Percentiles rank a stretch among this genome's conserved stretches.
These are phyloP conservation scores for Lypha dubia DNA, from an alignment of 2,888 invertebrate species.

Conservation along the genomic window DNA sequence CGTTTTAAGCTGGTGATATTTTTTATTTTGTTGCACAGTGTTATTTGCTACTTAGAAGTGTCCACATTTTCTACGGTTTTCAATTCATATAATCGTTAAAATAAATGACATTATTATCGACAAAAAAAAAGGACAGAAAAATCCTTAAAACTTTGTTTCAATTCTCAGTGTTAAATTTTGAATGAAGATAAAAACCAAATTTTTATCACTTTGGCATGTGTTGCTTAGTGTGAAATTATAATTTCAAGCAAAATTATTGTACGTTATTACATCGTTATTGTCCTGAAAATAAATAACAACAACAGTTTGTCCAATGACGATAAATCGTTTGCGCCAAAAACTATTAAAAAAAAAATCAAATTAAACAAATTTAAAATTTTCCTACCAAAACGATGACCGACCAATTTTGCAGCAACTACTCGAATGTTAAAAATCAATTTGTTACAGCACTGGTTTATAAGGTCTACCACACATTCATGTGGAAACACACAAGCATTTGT, in stretches of 20 bases:
- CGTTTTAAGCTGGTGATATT: too few relatives aligned
- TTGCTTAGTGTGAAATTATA: constrained; percentile 72
- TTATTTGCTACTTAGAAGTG: too few relatives aligned
- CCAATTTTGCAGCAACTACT: constrained; percentile 30
- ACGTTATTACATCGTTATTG: constrained; percentile 58
- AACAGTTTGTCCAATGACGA: constrained; percentile 24
- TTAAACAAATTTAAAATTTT: background rate
- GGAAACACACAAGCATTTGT: constrained; percentile 41
- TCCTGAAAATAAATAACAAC: background rate
- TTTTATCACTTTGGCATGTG: constrained; percentile 70
- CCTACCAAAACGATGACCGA: constrained; percentile 5
- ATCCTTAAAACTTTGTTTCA: constrained; percentile 19
- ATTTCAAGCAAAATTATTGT: constrained; percentile 72
- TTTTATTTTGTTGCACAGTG: too few relatives aligned
- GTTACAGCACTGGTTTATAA: constrained; percentile 72
- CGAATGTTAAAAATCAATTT: constrained; percentile 72
- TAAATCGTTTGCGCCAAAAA: constrained; percentile 68
- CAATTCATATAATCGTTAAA: constrained; percentile 35
- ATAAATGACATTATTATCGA: constrained; percentile 72
- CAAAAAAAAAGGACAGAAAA: constrained; percentile 30
- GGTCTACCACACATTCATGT: constrained; percentile 74
- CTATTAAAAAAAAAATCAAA: background rate
- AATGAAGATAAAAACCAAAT: constrained; percentile 25
- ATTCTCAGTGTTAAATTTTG: constrained; percentile 46
- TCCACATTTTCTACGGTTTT: constrained; percentile 65